phyloP scores from a whole-genome alignment of 2,797 vertebrate genomes.

The Alca torda region DNA sequence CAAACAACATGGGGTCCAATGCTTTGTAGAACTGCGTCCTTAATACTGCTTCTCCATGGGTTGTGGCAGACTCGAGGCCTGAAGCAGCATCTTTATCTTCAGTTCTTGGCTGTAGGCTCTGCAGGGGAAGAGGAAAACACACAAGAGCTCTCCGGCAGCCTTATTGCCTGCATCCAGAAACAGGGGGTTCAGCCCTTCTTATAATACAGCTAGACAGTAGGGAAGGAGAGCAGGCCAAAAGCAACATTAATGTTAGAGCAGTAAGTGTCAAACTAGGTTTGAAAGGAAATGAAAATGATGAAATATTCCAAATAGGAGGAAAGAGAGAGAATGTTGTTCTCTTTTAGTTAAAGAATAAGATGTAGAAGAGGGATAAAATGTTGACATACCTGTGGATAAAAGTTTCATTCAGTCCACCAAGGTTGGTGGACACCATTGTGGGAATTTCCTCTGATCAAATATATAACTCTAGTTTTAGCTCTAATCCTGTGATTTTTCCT shows the following conservation, averaged over 20 bases:
- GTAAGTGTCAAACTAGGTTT: neutral
- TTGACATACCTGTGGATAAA: neutral
- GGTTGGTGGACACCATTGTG: neutral
- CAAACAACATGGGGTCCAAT: neutral
- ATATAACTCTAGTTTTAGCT: neutral
- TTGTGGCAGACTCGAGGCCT: neutral
- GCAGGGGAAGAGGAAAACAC: neutral
- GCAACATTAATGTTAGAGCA: neutral
- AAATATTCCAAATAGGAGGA: neutral
- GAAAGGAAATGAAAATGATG: neutral
- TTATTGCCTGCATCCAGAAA: neutral
- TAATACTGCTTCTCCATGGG: neutral
- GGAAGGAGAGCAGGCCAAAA: neutral
- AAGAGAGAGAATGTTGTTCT: neutral
- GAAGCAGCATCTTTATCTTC: neutral
- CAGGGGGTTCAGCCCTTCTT: neutral
- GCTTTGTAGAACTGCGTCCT: neutral
- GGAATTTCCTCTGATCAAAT: neutral
- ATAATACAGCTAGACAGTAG: neutral
- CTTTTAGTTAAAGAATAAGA: neutral
- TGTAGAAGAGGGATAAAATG: neutral
- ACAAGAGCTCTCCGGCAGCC: neutral
- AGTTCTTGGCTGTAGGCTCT: neutral
- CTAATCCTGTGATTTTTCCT: neutral
- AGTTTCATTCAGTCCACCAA: neutral